Percentiles rank a stretch among this genome's conserved stretches.
Evolutionary conservation across 2,797 vertebrate species (phyloP).

Genomic region (Apogon talboti): DNA sequence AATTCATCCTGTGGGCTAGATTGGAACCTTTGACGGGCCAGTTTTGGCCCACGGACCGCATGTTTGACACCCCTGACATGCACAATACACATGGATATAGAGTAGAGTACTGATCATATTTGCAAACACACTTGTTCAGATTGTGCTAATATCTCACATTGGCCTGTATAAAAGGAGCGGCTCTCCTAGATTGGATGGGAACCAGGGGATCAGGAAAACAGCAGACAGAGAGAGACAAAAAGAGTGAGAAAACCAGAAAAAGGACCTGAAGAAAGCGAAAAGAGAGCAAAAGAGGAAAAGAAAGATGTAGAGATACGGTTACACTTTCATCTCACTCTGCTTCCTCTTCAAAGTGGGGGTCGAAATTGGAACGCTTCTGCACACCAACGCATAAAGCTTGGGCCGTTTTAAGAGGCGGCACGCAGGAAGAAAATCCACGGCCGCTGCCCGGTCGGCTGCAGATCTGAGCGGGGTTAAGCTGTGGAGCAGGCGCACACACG

Average conservation of each 20-base stretch:
- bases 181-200: slow-evolving; percentile 38
- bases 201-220: too few species aligned
- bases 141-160: slow-evolving; percentile 17
- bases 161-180: slow-evolving; percentile 23
- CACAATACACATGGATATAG: slow-evolving; percentile 3
- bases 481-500: slow-evolving; percentile 72
- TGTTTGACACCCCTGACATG: too few species aligned
- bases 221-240: too few species aligned
- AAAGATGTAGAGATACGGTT: slow-evolving; percentile 59
- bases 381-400: slow-evolving; percentile 67
- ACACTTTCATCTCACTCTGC: slow-evolving; percentile 69
- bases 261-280: slow-evolving; percentile 10
- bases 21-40: too few species aligned
- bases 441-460: slow-evolving; percentile 58
- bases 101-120: background rate
- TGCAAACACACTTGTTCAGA: slow-evolving; percentile 15
- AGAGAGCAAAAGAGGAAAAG: slow-evolving; percentile 13
- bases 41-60: too few species aligned
- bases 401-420: slow-evolving; percentile 59
- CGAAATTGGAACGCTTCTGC: slow-evolving; percentile 74
- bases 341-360: slow-evolving; percentile 75
- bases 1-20: too few species aligned
- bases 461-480: slow-evolving; percentile 72
- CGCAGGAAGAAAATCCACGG: slow-evolving; percentile 55
- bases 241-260: too few species aligned